Evolutionary conservation across 2,797 vertebrate species (phyloP).

Genomic region (Enteromius viviparus): DNA sequence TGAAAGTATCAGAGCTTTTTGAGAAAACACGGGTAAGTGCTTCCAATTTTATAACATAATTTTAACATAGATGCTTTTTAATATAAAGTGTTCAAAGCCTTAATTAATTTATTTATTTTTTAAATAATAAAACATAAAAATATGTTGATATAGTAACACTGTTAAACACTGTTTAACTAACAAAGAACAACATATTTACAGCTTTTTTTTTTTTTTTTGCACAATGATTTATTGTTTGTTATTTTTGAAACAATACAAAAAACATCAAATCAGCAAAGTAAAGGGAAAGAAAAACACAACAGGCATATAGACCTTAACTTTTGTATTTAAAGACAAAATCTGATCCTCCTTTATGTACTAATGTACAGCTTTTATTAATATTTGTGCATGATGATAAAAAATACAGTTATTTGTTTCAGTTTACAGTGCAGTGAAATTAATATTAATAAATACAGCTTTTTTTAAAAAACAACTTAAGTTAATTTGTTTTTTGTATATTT

Average conservation of each 20-base stretch:
- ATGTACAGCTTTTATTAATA: not conserved
- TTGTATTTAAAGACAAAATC: no score
- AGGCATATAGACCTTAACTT: no score
- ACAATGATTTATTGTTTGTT: not conserved
- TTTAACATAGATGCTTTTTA: not conserved
- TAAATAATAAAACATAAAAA: not conserved
- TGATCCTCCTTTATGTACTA: no score
- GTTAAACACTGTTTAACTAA: not conserved
- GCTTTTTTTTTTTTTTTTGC: no score
- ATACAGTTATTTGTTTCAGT: not conserved
- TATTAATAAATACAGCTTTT: not conserved
- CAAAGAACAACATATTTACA: no score
- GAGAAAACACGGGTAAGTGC: slow-evolving; percentile 94
- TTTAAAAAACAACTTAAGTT: not conserved
- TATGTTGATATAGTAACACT: not conserved
- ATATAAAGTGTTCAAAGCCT: no score
- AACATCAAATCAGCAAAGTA: no score
- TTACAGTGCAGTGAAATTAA: not conserved
- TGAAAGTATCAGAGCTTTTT: slow-evolving; percentile 96
- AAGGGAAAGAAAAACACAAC: no score
- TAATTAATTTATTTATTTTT: not conserved
- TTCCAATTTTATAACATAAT: not conserved
- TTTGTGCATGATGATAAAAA: not conserved
- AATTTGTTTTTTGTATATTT: not conserved
- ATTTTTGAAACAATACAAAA: no score